phyloP scores from a whole-genome alignment of 2,888 invertebrate species.

The Cephalotes varians region DNA sequence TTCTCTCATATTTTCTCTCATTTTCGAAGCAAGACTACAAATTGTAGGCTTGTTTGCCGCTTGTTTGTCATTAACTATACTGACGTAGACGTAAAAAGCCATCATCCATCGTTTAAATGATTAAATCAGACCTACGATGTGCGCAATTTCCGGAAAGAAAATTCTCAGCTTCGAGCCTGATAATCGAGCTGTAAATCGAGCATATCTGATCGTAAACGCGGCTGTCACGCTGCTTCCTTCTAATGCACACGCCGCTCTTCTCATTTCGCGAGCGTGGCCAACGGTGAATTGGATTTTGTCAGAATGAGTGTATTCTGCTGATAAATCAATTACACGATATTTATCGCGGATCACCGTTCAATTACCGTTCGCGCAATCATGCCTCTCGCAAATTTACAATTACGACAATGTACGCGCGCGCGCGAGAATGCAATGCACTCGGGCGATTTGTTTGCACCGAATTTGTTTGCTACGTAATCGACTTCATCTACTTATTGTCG shows the following conservation, averaged over 20 bases:
- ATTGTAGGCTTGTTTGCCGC: not conserved
- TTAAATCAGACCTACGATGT: constrained; percentile 14
- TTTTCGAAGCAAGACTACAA: not conserved
- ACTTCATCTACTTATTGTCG: constrained; percentile 44
- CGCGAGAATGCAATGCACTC: not conserved
- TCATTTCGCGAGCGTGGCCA: not conserved
- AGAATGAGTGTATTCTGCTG: constrained; percentile 35
- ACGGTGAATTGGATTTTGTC: constrained; percentile 46
- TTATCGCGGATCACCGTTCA: constrained; percentile 50
- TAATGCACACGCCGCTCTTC: constrained; percentile 3
- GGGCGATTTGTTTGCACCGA: constrained; percentile 42
- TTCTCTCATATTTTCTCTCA: not conserved
- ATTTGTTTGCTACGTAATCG: constrained; percentile 49
- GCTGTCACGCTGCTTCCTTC: constrained; percentile 15
- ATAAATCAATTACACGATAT: constrained; percentile 54
- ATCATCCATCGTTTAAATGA: not conserved
- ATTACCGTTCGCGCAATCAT: constrained; percentile 36
- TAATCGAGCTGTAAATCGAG: constrained; percentile 43
- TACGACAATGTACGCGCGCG: not conserved
- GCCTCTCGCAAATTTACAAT: constrained; percentile 49
- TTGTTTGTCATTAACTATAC: not conserved
- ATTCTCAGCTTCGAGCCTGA: not conserved
- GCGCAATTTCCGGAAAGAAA: constrained; percentile 23
- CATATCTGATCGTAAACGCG: constrained; percentile 44
- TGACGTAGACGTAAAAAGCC: too few species aligned